phyloP scores from a whole-genome alignment of 2,888 invertebrate species.

The Drosophila vallismaia region DNA sequence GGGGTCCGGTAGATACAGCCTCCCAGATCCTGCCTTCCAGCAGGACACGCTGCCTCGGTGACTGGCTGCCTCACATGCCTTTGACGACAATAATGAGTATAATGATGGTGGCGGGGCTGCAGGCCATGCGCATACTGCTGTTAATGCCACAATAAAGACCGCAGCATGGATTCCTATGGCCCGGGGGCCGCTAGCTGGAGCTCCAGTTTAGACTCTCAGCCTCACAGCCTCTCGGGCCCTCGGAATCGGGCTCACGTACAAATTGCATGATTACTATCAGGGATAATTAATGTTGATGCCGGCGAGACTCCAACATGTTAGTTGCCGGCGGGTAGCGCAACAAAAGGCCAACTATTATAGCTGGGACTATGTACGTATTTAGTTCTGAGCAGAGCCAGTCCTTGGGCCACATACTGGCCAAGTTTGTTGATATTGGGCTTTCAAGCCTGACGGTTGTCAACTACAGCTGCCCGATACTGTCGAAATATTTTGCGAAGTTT shows the following conservation, averaged over 20 bases:
- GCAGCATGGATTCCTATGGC: slow-evolving; percentile 40
- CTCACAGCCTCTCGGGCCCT: background rate
- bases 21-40: slow-evolving; percentile 18
- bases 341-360: slow-evolving; percentile 27
- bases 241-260: slow-evolving; percentile 44
- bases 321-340: slow-evolving; percentile 15
- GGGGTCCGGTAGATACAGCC: background rate
- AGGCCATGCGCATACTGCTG: slow-evolving; percentile 45
- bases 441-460: slow-evolving; percentile 25
- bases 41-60: slow-evolving; percentile 20
- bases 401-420: slow-evolving; percentile 35
- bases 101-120: slow-evolving; percentile 54
- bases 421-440: slow-evolving; percentile 22
- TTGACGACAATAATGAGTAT: slow-evolving; percentile 55
- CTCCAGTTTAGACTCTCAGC: background rate
- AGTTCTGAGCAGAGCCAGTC: slow-evolving; percentile 10
- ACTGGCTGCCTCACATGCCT: slow-evolving; percentile 21
- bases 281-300: slow-evolving; percentile 63
- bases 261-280: slow-evolving; percentile 61
- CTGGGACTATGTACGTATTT: background rate
- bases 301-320: slow-evolving; percentile 31
- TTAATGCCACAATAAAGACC: slow-evolving; percentile 55
- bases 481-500: slow-evolving; percentile 22
- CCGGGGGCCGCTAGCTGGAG: slow-evolving; percentile 13
- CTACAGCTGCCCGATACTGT: slow-evolving; percentile 30